A percentile compares a stretch with the other conserved stretches of the same genome.
phyloP scores from a whole-genome alignment of 2,113 vertebrate species.

The Hyla sarda region DNA sequence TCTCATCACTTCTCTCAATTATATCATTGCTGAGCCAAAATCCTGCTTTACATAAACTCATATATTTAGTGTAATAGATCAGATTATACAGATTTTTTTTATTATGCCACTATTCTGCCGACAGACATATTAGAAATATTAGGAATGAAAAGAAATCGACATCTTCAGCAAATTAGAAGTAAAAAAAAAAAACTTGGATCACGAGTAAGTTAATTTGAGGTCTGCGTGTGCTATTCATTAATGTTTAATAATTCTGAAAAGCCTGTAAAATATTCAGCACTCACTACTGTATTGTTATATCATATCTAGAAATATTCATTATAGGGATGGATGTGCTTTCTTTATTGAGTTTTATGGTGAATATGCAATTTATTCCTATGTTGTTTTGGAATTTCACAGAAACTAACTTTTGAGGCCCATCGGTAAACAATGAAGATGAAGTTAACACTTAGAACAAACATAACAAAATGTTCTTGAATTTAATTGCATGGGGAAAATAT shows the following conservation, averaged over 20 bases:
- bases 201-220: slow-evolving; percentile 35
- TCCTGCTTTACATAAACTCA: slow-evolving; percentile 18
- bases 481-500: too few species aligned
- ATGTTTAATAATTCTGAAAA: slow-evolving; percentile 33
- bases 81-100: slow-evolving; percentile 29
- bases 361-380: neutral
- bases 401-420: too few species aligned
- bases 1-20: too few species aligned
- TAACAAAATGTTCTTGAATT: too few species aligned
- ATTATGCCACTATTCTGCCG: slow-evolving; percentile 29
- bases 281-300: neutral
- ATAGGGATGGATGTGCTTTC: neutral
- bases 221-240: slow-evolving; percentile 39
- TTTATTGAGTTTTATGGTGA: neutral
- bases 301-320: neutral
- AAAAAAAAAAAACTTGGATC: slow-evolving; percentile 39
- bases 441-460: neutral
- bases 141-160: slow-evolving; percentile 34
- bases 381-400: neutral
- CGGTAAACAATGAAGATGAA: too few species aligned
- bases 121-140: slow-evolving; percentile 51
- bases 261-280: slow-evolving; percentile 17
- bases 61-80: slow-evolving; percentile 28
- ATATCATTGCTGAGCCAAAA: slow-evolving; percentile 6
- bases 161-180: slow-evolving; percentile 49